Evolutionary conservation across 37 sponge, comb jelly and placozoan genomes (phyloP).

Genomic region (Chondrosia reniformis): DNA sequence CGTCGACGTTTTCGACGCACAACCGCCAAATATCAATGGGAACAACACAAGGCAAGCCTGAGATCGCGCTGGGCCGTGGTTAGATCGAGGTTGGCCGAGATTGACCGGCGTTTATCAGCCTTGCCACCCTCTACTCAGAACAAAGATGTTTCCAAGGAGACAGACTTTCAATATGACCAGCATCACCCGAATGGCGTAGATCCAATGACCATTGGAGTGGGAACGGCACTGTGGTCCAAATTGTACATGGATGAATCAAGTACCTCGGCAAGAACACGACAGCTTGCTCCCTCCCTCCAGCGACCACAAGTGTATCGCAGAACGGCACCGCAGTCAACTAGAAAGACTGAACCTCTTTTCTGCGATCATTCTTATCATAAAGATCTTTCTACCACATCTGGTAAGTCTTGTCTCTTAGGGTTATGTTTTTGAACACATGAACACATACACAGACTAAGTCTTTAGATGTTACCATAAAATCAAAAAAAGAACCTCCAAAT

Average conservation of each 20-base stretch:
- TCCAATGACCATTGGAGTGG: no score
- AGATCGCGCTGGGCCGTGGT: constrained; percentile 11
- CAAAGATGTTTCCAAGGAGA: neutral
- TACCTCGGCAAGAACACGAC: constrained; percentile 4
- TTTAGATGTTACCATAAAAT: no score
- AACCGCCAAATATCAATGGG: constrained; percentile 9
- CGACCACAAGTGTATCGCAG: neutral
- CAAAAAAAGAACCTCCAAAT: no score
- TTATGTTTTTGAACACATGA: no score
- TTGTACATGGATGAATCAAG: neutral
- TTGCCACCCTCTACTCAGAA: neutral
- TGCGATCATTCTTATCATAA: constrained; percentile 2
- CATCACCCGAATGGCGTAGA: neutral
- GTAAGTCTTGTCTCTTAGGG: no score
- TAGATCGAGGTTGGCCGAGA: neutral
- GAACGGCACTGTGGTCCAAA: neutral
- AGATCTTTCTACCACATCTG: neutral
- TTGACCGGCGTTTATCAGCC: neutral
- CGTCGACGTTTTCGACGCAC: neutral
- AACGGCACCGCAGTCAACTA: neutral
- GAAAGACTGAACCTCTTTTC: no score
- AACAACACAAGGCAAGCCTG: constrained; percentile 7
- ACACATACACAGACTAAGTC: no score
- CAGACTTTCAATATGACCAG: no score
- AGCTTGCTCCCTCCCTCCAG: no score